phyloP scores from a whole-genome alignment of 2,113 vertebrate genomes.

The Budorcas taxicolor region DNA sequence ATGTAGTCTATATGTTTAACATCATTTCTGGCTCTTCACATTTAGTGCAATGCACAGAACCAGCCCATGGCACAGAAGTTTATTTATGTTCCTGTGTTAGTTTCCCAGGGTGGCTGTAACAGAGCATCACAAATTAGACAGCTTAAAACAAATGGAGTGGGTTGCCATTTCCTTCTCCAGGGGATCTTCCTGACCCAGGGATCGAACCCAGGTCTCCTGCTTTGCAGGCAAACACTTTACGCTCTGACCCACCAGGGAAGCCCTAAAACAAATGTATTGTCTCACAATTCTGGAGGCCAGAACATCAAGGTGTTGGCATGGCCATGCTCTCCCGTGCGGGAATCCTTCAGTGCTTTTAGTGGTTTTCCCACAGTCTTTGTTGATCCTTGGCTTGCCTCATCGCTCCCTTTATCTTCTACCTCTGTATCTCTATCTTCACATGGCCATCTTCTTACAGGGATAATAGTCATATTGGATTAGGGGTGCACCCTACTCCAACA shows the following conservation, averaged over 20 bases:
- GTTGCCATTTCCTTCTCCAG: too few species aligned
- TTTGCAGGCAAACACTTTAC: too few species aligned
- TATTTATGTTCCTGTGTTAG: neutral
- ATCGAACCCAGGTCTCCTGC: too few species aligned
- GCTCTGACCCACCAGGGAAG: too few species aligned
- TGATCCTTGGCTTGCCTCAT: neutral
- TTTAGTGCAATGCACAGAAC: neutral
- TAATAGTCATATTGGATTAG: neutral
- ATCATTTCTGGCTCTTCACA: neutral
- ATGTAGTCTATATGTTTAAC: neutral
- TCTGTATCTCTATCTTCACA: neutral
- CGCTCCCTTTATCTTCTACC: neutral
- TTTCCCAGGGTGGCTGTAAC: neutral
- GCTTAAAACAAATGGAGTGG: neutral
- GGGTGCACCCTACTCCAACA: neutral
- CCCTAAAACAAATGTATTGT: neutral
- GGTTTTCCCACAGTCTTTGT: neutral
- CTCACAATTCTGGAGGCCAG: neutral
- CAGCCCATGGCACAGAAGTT: neutral
- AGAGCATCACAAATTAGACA: neutral
- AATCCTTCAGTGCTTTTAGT: neutral
- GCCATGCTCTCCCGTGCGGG: accelerated
- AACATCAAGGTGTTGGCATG: neutral
- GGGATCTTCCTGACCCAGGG: too few species aligned
- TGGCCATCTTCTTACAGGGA: neutral